Conservation (phyloP, 2,113 vertebrate genomes). For the Gadus chalcogrammus region DNA sequence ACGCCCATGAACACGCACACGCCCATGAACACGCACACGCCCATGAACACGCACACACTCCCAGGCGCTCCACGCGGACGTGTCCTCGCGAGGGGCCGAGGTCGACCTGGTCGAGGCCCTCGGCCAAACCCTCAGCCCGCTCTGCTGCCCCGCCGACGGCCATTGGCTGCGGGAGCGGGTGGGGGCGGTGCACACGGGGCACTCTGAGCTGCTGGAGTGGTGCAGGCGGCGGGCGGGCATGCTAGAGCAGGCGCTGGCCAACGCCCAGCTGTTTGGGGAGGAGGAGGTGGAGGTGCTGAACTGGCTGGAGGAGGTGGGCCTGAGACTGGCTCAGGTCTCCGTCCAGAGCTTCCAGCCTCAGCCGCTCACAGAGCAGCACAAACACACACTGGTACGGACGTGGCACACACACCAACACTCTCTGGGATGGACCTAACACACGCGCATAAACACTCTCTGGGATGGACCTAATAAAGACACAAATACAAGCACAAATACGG, state of each 20-base stretch:
- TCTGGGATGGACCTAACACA: background rate
- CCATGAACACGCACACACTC: conserved; percentile 33
- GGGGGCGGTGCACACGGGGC: conserved; percentile 77
- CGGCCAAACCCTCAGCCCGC: conserved; percentile 81
- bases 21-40: background rate
- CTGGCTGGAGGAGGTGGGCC: conserved; percentile 97
- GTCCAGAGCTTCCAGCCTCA: conserved; percentile 89
- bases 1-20: conserved; percentile 10
- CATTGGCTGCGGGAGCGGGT: conserved; percentile 82
- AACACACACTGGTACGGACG: conserved; percentile 88
- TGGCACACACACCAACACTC: background rate
- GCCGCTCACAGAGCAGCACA: conserved; percentile 88
- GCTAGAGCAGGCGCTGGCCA: conserved; percentile 90
- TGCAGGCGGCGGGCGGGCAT: conserved; percentile 82
- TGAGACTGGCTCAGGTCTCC: conserved; percentile 86
- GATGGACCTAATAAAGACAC: background rate
- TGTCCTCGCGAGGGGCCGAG: conserved; percentile 77
- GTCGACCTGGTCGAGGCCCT: conserved; percentile 78
- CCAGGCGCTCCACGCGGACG: conserved; percentile 89
- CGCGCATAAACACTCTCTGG: background rate
- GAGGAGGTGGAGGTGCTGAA: conserved; percentile 99
- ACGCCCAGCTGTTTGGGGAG: conserved; percentile 96
- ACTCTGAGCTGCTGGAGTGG: conserved; percentile 81
- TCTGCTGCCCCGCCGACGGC: conserved; percentile 82
- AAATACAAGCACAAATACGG: background rate